Base-by-base conservation (phyloP, 2,113 vertebrate genomes). In the Fulmarus glacialis region DNA sequence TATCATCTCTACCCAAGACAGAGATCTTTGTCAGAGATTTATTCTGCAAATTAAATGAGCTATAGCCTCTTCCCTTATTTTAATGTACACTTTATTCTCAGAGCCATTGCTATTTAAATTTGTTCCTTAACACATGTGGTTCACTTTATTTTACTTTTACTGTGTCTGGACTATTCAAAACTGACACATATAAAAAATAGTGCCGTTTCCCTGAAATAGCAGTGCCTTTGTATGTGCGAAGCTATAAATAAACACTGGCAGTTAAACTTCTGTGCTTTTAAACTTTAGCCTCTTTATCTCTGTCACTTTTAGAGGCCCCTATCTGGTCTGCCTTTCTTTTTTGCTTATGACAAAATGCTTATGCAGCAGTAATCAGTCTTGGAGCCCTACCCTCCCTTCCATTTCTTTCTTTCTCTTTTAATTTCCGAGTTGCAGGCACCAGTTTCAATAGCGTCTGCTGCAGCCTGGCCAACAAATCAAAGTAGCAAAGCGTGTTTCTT, bases 141-240 rank as follows among this genome's bases (percentile, higher is more conserved):
- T 96, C 94, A 95, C 95, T 98, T 98, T 98, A 98, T 97, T 98
- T 98, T 98, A 96, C 67, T 98, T 97, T 97, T 93, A 97, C 74
- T 97, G 58, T 97, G 78, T 89, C 78, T 97, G 82, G 73, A 96
- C 89, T 94, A 95, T 98, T 98, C 94, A 97, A 89, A 98, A 97
- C 93, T 97, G 96, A 98, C 95, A 97, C 79, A 67, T 70, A 96
- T 97, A 97, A 98, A 98, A 98, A 97, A 97, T 95, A 97, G 84
- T 62, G 58, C 84, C 3, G 81, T 95, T 97, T 97, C 90, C 71
- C 90, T 83, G 96, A 97, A 98, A 97, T 88, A 96, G 90, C 91
- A 75, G 71, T 95, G 86, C 91, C 91, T 98, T 97, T 98, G 97
- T 98, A 97, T 94, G 60, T 93, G 82, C 5, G 15, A 91, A 94